A percentile compares a stretch with the other conserved stretches of the same genome.
Conservation (phyloP, 2,113 vertebrate genomes). For the Bubo blakistoni region DNA sequence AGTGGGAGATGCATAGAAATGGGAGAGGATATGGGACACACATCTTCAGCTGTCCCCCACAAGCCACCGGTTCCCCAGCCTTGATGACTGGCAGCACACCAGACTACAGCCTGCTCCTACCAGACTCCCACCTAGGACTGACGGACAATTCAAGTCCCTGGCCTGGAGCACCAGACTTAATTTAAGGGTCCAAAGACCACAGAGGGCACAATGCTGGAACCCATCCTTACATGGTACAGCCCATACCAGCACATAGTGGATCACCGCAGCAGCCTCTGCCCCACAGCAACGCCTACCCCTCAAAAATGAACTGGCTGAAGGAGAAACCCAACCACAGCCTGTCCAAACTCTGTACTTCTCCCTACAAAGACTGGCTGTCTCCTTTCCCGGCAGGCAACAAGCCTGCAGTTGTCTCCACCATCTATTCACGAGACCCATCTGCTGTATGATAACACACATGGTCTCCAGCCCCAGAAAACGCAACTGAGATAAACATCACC, state of each 20-base stretch:
- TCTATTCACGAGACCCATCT: slow-evolving; percentile 5
- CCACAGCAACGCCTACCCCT: background rate
- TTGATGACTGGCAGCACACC: rapidly evolving
- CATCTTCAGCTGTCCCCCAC: background rate
- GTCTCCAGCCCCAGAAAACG: background rate
- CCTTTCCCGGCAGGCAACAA: background rate
- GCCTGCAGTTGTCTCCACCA: background rate
- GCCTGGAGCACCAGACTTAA: background rate
- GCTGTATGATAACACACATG: background rate
- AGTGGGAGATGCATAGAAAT: background rate
- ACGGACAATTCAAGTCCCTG: background rate
- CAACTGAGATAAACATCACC: background rate
- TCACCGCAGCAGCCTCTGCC: background rate
- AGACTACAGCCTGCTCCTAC: background rate
- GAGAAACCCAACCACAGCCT: background rate
- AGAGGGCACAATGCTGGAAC: background rate
- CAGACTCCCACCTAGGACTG: background rate
- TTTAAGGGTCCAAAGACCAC: background rate
- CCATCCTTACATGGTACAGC: background rate
- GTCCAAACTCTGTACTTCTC: background rate
- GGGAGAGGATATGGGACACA: rapidly evolving
- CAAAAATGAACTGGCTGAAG: background rate
- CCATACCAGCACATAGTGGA: rapidly evolving
- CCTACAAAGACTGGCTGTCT: background rate
- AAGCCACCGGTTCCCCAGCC: background rate